Percentiles rank a stretch among this genome's conserved stretches.
Conservation (phyloP, 2,113 vertebrate genomes). For the Casuarius casuarius region DNA sequence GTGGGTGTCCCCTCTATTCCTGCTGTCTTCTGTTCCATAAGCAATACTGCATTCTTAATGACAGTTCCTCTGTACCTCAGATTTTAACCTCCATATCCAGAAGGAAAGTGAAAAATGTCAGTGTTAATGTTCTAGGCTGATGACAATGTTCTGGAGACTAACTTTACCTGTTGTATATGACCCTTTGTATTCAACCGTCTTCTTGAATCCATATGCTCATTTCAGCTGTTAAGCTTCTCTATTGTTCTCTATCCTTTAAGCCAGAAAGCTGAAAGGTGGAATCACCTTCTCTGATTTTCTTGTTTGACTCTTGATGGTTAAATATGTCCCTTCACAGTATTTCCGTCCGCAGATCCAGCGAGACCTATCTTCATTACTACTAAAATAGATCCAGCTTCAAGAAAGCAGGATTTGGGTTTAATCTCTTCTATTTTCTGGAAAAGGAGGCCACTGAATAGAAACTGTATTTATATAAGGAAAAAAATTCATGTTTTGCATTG, state of each 20-base stretch:
- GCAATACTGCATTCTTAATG: neutral
- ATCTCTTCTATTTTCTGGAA: neutral
- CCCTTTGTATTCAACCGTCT: neutral
- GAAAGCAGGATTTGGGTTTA: neutral
- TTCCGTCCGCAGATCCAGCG: rapidly evolving
- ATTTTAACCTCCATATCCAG: neutral
- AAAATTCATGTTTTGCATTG: neutral
- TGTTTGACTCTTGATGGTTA: neutral
- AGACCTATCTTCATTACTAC: neutral
- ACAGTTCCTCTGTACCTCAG: neutral
- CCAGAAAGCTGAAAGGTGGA: neutral
- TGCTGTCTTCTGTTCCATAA: neutral
- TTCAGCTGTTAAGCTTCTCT: neutral
- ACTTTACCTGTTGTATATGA: neutral
- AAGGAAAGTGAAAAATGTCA: neutral
- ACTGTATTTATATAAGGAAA: rapidly evolving
- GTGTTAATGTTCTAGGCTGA: neutral
- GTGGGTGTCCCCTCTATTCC: neutral
- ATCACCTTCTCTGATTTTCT: neutral
- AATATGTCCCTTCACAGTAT: rapidly evolving
- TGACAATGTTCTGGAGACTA: neutral
- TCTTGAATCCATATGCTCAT: neutral
- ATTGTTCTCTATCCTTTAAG: neutral
- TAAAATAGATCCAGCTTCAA: neutral
- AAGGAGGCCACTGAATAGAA: neutral